Evolutionary conservation across 35 echinoderm and acorn worm genomes (phyloP), one percentile per base, ranked within the genome.

Genomic region (Chiridota heheva): DNA sequence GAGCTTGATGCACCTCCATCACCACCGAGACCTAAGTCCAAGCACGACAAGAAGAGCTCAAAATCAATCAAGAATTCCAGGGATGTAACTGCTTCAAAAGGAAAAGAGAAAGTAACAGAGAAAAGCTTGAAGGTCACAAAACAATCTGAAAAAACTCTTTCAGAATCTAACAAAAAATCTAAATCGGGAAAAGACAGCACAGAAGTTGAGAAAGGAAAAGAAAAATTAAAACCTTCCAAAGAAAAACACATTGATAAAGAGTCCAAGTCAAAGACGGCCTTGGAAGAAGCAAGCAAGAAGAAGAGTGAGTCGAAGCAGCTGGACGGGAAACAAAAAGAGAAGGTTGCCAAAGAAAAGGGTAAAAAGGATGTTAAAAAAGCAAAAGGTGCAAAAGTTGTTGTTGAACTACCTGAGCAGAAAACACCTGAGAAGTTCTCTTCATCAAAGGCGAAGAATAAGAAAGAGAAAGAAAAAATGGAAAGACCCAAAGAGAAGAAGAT

Each of bases 51-150:
- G 53, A 28, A 46, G 48, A 71, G 35, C 34, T 41, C 36, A 85
- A 35, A 30, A 15, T 77, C 29, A 56, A 82, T 82, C 20, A 89
- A 78, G 72, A 30, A 72, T 40, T 44, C 42, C 51, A 48, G 34
- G 37, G 35, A 36, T 10, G 18, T 27, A 29, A 76, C 48, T 53
- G 72, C 48, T 43, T 29, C 33, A n/a, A 76, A 76, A 43, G 57
- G 45, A 43, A 43, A 49, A n/a, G 72, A 76, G 22, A 76, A 43
- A 37, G 22, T 76, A n/a, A n/a, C n/a, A n/a, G n/a, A n/a, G n/a
- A n/a, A n/a, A n/a, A n/a, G n/a, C n/a, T n/a, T n/a, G n/a, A n/a
- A n/a, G n/a, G 32, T 60, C 32, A 20, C 20, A 5, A 65, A 65
- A 65, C 30, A 65, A 3, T 1, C 61, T 29, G 61, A 36, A 30